Evolutionary conservation across 2,797 vertebrate genomes (phyloP), one percentile per base, ranked within the genome.

Genomic region (Amblyraja radiata): DNA sequence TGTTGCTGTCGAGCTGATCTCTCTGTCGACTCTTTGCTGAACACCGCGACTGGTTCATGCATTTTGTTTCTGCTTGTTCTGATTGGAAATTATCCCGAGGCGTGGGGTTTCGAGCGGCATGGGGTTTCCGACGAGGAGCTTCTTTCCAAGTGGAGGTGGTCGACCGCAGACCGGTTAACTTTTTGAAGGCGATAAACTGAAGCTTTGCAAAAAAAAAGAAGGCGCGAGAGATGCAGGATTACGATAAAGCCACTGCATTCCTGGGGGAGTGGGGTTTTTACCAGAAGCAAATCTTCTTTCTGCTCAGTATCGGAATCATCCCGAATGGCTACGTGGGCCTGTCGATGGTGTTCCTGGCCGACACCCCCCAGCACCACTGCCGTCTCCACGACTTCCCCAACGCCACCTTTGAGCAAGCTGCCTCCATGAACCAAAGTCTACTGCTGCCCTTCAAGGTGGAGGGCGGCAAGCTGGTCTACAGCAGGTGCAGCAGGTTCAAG

Each of bases 401-500:
- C 5, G 6, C 25, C 9, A 92, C 90, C 39, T 16, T n/a, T 16
- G 90, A 32, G 21, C 71, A 92, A 92, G 68, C 36, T 14, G n/a
- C 61, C 63, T 68, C 32, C 21, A 36, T 14, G n/a, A 92, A 92
- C 39, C 73, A 93, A 58, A 79, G 76, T 54, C 77, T 76, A 76
- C 23, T 92, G 25, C 90, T 95, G 54, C 32, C 84, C 16, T 90
- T 93, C 36, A 74, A 86, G 6, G 39, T 93, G 83, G 65, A 7
- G 6, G 86, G 76, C 84, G 94, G 93, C 86, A 61, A 93, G 83
- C 16, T 76, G 11, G 93, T 93, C 83, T 90, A 93, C 0, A 94
- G 94, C 93, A 93, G 93, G 84, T 95, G 95, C 54, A 94, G 93
- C 18, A 92, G 90, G 0, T 94, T 93, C 94, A 95, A 77, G 80